Percentiles rank a stretch among this genome's conserved stretches.
phyloP scores from a whole-genome alignment of 2,113 vertebrate genomes.

The Neodon shergylaensis region DNA sequence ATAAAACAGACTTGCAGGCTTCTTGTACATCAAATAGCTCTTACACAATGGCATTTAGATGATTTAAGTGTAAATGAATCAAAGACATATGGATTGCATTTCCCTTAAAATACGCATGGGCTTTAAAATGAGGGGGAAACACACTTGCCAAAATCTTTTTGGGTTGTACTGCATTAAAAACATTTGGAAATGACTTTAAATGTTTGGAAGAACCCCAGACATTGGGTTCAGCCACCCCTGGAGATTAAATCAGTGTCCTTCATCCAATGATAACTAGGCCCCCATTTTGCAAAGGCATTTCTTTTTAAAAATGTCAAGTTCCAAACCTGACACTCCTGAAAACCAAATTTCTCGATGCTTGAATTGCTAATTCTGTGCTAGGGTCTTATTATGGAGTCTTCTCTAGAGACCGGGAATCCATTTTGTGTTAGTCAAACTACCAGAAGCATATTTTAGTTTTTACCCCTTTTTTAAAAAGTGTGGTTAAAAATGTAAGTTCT shows the following conservation, averaged over 20 bases:
- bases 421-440: constrained; percentile 65
- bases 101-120: constrained; percentile 83
- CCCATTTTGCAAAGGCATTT: constrained; percentile 65
- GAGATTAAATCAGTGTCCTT: constrained; percentile 78
- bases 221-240: constrained; percentile 75
- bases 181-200: constrained; percentile 82
- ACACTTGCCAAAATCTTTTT: constrained; percentile 83
- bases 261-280: constrained; percentile 70
- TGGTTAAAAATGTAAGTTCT: constrained; percentile 56
- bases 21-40: constrained; percentile 84
- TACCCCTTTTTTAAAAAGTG: constrained; percentile 52
- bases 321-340: constrained; percentile 50
- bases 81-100: constrained; percentile 84
- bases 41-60: constrained; percentile 85
- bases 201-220: constrained; percentile 82
- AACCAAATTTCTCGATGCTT: constrained; percentile 63
- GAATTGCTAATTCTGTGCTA: constrained; percentile 67
- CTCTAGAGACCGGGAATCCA: constrained; percentile 60
- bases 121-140: constrained; percentile 83
- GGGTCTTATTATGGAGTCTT: constrained; percentile 55
- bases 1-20: constrained; percentile 81
- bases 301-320: constrained; percentile 57
- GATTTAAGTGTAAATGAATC: constrained; percentile 85
- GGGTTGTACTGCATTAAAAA: constrained; percentile 81
- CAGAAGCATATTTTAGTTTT: constrained; percentile 61